Percentiles rank a stretch among this genome's conserved stretches.
phyloP scores from a whole-genome alignment of 2,113 vertebrate species.

The Melanerpes formicivorus region DNA sequence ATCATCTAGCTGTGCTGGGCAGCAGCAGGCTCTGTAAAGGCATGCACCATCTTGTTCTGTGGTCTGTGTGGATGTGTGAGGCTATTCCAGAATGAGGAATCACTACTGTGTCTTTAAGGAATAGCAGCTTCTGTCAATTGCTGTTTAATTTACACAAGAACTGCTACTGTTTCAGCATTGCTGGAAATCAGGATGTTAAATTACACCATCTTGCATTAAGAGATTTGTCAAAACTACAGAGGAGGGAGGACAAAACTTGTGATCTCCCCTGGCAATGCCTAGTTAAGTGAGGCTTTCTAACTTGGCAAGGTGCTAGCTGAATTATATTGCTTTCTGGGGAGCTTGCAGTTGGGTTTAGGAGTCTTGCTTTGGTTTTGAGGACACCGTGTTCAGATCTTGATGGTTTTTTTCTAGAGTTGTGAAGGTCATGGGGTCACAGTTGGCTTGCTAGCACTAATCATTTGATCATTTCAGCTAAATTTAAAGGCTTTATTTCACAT shows the following conservation, averaged over 20 bases:
- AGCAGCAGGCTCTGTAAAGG: neutral
- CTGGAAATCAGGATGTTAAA: neutral
- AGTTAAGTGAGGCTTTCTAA: neutral
- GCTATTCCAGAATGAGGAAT: neutral
- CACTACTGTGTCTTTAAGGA: neutral
- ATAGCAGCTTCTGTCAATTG: neutral
- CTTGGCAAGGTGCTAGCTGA: neutral
- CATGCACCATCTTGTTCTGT: neutral
- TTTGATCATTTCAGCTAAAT: neutral
- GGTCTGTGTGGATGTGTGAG: neutral
- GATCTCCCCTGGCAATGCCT: neutral
- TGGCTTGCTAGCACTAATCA: neutral
- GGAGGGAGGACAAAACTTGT: neutral
- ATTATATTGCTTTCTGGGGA: neutral
- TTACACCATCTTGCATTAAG: neutral
- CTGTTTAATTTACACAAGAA: neutral
- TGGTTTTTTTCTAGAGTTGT: neutral
- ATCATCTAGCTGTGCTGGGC: neutral
- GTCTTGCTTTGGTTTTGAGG: neutral
- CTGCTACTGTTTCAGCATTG: neutral
- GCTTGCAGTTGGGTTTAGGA: neutral
- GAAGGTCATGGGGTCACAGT: neutral
- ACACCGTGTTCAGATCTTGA: fast-evolving
- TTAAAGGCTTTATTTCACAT: neutral
- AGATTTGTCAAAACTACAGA: neutral